Evolutionary conservation across 2,797 vertebrate genomes (phyloP).

Genomic region (Dicrostonyx torquatus): DNA sequence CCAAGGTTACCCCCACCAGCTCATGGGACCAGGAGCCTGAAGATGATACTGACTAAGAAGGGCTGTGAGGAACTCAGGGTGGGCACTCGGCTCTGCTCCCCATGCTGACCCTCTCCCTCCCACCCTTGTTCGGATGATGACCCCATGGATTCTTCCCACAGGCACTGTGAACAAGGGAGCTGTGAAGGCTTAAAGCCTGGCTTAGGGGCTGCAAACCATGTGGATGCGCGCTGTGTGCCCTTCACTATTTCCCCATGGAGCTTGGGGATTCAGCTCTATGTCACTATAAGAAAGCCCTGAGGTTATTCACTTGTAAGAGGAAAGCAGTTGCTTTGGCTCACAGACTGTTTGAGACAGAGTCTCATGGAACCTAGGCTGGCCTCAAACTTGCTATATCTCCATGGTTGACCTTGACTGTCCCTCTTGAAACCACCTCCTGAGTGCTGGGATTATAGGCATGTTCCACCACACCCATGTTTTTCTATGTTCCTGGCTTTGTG

Average conservation of each 20-base stretch:
- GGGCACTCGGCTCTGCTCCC: neutral
- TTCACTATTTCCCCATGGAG: neutral
- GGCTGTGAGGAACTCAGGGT: neutral
- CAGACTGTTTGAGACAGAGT: neutral
- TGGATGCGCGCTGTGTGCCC: accelerated
- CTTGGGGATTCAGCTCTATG: neutral
- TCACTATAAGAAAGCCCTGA: neutral
- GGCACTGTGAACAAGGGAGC: neutral
- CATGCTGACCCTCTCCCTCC: neutral
- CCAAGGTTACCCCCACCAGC: accelerated
- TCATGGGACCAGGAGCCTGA: neutral
- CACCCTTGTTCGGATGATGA: accelerated
- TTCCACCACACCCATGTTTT: neutral
- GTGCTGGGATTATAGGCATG: neutral
- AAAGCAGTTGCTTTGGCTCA: neutral
- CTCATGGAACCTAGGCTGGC: neutral
- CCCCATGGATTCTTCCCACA: neutral
- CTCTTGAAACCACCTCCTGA: neutral
- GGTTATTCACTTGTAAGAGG: neutral
- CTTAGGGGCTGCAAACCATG: accelerated
- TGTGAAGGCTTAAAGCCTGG: accelerated
- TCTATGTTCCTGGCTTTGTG: neutral
- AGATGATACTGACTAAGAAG: accelerated
- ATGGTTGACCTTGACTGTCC: neutral
- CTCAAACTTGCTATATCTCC: neutral